These are phyloP conservation scores for Xiphophorus birchmanni DNA, from an alignment of 2,797 vertebrate species.

Conservation along the genomic window DNA sequence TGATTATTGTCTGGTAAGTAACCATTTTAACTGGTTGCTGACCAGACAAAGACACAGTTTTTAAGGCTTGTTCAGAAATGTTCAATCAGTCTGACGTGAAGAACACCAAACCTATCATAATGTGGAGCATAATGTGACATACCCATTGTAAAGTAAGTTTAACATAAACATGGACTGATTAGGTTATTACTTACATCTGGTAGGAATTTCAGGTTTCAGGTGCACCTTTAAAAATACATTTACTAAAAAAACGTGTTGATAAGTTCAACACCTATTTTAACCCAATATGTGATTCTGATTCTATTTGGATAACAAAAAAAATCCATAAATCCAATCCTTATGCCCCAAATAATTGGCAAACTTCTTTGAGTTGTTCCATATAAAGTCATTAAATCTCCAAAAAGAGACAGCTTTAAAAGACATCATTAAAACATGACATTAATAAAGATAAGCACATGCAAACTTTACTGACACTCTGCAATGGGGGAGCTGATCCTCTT, in stretches of 20 bases:
- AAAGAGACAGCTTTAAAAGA: neutral
- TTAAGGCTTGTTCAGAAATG: neutral
- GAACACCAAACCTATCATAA: neutral
- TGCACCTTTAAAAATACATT: neutral
- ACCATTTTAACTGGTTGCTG: neutral
- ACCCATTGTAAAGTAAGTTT: neutral
- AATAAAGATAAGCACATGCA: neutral
- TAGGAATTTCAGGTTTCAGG: neutral
- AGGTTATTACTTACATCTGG: neutral
- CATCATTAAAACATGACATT: neutral
- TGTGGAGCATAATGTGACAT: neutral
- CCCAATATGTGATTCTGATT: neutral
- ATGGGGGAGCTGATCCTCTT: neutral
- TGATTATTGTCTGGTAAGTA: neutral
- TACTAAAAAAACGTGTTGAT: too few relatives aligned
- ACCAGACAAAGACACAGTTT: neutral
- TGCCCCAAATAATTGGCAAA: neutral
- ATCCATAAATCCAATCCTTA: neutral
- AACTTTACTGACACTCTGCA: neutral
- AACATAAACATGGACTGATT: neutral
- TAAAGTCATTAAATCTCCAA: neutral
- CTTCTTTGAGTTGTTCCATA: neutral
- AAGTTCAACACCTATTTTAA: neutral
- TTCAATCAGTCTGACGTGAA: neutral
- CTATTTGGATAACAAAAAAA: neutral